phyloP scores from a whole-genome alignment of 2,888 invertebrate species.

The Cabera pusaria region DNA sequence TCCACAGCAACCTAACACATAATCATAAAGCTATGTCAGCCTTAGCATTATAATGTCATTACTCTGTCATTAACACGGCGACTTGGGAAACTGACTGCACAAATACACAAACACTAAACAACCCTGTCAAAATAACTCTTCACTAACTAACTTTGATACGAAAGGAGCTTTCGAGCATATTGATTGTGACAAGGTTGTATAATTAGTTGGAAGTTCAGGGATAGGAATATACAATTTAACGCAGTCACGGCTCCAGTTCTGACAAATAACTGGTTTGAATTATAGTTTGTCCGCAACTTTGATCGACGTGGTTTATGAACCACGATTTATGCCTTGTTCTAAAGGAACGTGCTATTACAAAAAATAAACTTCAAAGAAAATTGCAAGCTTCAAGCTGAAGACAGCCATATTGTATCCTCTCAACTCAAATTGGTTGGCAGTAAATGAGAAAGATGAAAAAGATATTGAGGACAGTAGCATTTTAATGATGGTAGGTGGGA shows the following conservation, averaged over 20 bases:
- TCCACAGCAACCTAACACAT: conserved; percentile 15
- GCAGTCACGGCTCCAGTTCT: conserved; percentile 20
- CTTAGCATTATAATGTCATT: conserved; percentile 30
- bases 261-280: conserved; percentile 23
- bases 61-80: conserved; percentile 27
- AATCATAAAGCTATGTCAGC: conserved; percentile 20
- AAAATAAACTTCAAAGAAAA: no score
- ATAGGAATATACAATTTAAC: conserved; percentile 17
- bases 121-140: conserved; percentile 8
- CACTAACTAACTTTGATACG: background rate
- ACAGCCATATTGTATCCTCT: no score
- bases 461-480: no score
- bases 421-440: no score
- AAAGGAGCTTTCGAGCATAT: background rate
- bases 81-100: conserved; percentile 15
- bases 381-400: no score
- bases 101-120: background rate
- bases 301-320: no score
- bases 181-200: conserved; percentile 8
- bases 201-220: background rate
- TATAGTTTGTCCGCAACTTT: conserved; percentile 10
- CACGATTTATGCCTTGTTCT: no score
- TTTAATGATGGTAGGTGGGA: no score
- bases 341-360: no score
- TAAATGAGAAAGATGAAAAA: no score